Base-by-base conservation (phyloP, 2,113 vertebrate genomes). In the Thinocorus orbignyianus region DNA sequence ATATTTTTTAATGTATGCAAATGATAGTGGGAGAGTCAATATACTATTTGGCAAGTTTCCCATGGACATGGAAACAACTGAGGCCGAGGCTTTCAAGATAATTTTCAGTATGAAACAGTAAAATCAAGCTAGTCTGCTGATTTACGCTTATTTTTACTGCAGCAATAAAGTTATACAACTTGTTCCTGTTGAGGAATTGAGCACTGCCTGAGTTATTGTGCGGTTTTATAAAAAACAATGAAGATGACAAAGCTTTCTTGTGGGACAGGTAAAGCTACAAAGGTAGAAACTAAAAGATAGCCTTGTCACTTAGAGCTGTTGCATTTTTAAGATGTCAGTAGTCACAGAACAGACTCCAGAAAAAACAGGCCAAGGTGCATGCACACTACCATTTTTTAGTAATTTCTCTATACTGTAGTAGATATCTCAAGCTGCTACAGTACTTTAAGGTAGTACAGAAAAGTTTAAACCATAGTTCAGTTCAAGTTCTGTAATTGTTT, bases 11-110 rank as follows among this genome's bases (percentile, higher is more conserved):
- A 94, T 90, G 76, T 41, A 96, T 95, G 90, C 62, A 88, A 94
- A 96, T 91, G 61, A 88, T 41, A 81, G 18, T 41, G 52, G 77
- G 24, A 95, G 49, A 91, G 73, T 76, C 70, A 73, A 25, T 76
- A 81, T 7, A 74, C n/a, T n/a, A 49, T 69, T 94, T 95, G 95
- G 92, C 96, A 97, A 77, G 61, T 66, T 96, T 96, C 73, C 96
- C 91, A 69, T 39, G 57, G 66, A 85, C 65, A 72, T 35, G 74
- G 73, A 91, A 94, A 83, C 42, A 88, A 66, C 70, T 14, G 20
- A 92, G 49, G 54, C 49, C 89, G 77, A 65, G 41, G 18, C 88
- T 95, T 95, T 93, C 73, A 93, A 92, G 88, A 93, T 89, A 81
- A 88, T 79, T 91, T 93, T 91, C 37, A 65, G 44, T 76, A 80